A percentile compares a stretch with the other conserved stretches of the same genome.
These are phyloP conservation scores for Florisuga fusca DNA, from an alignment of 2,797 vertebrate genomes.

Conservation along the genomic window DNA sequence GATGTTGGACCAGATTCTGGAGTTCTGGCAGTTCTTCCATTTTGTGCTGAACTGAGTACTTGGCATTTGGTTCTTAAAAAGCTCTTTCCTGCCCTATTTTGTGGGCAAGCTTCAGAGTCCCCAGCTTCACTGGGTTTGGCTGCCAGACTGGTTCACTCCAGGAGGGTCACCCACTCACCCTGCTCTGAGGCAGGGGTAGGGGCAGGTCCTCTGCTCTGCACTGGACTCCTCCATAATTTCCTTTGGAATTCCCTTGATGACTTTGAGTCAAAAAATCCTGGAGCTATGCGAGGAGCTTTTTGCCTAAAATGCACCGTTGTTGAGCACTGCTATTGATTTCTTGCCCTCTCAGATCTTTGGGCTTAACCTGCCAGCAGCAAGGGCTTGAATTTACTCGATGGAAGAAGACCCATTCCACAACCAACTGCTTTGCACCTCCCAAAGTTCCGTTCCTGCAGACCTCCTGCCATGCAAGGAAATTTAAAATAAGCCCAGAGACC, in stretches of 20 bases:
- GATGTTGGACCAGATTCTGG: background rate
- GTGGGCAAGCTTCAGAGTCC: background rate
- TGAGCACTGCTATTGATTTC: background rate
- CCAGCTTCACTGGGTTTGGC: background rate
- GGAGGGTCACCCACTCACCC: background rate
- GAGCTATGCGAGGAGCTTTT: background rate
- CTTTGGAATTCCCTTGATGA: background rate
- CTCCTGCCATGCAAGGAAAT: background rate
- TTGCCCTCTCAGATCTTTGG: background rate
- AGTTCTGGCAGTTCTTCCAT: background rate
- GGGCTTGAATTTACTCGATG: background rate
- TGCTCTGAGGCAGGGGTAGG: background rate
- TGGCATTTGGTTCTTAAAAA: background rate
- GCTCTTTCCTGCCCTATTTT: background rate
- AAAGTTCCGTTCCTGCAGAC: background rate
- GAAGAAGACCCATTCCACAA: background rate
- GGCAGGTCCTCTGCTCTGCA: background rate
- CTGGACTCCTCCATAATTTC: background rate
- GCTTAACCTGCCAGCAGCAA: background rate
- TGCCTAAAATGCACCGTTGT: background rate
- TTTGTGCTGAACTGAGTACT: background rate
- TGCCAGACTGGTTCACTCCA: background rate
- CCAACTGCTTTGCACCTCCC: background rate
- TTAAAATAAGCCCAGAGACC: conserved; percentile 22
- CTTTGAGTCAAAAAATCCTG: rapidly evolving